Evolutionary conservation across 2,113 vertebrate genomes (phyloP).

Genomic region (Fulmarus glacialis): DNA sequence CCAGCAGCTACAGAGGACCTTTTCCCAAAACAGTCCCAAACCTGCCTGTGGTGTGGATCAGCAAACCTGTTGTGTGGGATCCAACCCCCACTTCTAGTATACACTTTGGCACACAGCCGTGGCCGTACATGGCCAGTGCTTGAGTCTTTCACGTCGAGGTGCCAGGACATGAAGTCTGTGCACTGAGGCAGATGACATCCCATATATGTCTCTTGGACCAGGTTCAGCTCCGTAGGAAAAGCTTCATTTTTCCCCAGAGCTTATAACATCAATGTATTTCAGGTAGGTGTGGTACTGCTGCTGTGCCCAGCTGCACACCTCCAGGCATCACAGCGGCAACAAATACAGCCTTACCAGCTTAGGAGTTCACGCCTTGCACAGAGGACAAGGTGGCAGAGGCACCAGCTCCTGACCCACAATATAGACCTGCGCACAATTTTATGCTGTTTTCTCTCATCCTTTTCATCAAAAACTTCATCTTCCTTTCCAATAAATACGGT

Average conservation of each 20-base stretch:
- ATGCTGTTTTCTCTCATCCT: neutral
- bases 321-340: neutral
- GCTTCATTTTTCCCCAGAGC: neutral
- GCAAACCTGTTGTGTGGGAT: neutral
- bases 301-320: neutral
- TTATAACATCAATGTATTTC: rapidly evolving
- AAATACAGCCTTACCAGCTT: neutral
- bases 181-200: too few relatives aligned
- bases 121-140: rapidly evolving
- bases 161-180: neutral
- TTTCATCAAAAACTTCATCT: neutral
- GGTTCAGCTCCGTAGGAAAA: neutral
- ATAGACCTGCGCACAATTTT: neutral
- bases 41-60: neutral
- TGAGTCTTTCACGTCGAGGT: neutral
- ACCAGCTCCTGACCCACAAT: neutral
- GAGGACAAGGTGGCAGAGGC: neutral
- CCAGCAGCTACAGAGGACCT: neutral
- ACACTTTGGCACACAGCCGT: neutral
- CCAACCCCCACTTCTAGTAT: rapidly evolving
- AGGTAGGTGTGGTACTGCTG: neutral
- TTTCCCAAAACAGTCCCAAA: neutral
- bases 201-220: neutral
- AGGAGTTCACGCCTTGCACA: neutral
- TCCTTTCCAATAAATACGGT: rapidly evolving